Percentiles rank a stretch among this genome's conserved stretches.
Evolutionary conservation across 2,888 invertebrate genomes (phyloP).

Genomic region (Julus scanicus): DNA sequence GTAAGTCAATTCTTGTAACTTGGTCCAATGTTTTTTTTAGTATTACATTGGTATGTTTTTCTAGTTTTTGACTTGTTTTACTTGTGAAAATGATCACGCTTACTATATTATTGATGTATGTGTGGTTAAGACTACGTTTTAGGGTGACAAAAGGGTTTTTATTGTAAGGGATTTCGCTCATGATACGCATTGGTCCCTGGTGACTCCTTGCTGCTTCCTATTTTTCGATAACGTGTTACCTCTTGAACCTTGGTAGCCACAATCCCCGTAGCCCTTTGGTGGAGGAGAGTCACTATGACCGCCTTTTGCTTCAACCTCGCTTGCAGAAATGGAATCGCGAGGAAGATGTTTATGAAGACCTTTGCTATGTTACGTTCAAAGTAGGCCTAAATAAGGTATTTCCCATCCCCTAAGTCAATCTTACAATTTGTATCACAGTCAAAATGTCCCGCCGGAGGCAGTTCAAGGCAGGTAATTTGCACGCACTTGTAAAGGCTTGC

Average conservation of each 20-base stretch:
- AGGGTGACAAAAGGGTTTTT: not conserved
- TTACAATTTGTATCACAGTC: not conserved
- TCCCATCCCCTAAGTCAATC: constrained; percentile 19
- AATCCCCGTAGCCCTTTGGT: constrained; percentile 51
- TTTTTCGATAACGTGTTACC: constrained; percentile 41
- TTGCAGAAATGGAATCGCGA: constrained; percentile 67
- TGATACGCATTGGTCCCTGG: not conserved
- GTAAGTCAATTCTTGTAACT: constrained; percentile 58
- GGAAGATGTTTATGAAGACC: constrained; percentile 87
- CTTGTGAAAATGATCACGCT: not conserved
- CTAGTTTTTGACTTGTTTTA: not conserved
- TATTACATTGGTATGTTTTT: not conserved
- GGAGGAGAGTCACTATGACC: constrained; percentile 57
- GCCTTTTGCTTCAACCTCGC: constrained; percentile 55
- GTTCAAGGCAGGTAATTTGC: constrained; percentile 2
- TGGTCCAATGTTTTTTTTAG: not conserved
- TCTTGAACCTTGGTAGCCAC: constrained; percentile 51
- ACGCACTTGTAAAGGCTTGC: not conserved
- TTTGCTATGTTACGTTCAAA: constrained; percentile 84
- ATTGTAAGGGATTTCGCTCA: not conserved
- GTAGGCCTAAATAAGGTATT: constrained; percentile 52
- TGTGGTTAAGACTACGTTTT: not conserved
- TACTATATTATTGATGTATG: not conserved
- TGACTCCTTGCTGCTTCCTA: not conserved
- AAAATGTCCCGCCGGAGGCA: not conserved